Percentiles rank a stretch among this genome's conserved stretches.
Evolutionary conservation across 2,113 vertebrate species (phyloP).

Genomic region (Mystacornis crossleyi): DNA sequence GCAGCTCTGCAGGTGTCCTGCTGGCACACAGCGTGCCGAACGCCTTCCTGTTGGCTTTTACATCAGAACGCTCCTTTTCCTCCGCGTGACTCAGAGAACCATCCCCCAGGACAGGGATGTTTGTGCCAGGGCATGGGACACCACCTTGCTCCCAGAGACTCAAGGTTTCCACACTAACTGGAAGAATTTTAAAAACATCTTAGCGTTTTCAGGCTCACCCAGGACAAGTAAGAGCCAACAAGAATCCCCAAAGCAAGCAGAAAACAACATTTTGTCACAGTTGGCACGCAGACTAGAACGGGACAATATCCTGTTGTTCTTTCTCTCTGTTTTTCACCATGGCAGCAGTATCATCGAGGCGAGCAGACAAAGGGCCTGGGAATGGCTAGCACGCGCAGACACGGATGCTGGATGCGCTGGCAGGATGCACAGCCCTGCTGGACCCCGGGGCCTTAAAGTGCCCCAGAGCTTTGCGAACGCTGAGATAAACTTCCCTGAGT

Average conservation of each 20-base stretch:
- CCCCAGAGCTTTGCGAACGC: not conserved
- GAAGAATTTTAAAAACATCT: not conserved
- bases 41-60: conserved; percentile 26
- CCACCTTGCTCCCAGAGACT: not conserved
- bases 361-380: conserved; percentile 56
- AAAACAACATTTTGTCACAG: conserved; percentile 63
- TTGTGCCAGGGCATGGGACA: not conserved
- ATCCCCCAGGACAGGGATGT: not conserved
- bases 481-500: not conserved
- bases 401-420: not conserved
- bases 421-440: not conserved
- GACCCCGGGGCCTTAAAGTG: not conserved
- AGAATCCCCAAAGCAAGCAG: not conserved
- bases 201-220: not conserved
- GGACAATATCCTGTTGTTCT: conserved; percentile 69
- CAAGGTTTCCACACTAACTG: not conserved
- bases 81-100: not conserved
- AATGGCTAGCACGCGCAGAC: conserved; percentile 31
- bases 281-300: not conserved
- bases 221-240: not conserved
- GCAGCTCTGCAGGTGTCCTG: conserved; percentile 62
- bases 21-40: not conserved
- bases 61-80: conserved; percentile 11
- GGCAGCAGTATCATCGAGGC: conserved; percentile 15
- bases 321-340: conserved; percentile 49